Conservation (phyloP, 2,797 vertebrate genomes). For the Spinus olivaceus region DNA sequence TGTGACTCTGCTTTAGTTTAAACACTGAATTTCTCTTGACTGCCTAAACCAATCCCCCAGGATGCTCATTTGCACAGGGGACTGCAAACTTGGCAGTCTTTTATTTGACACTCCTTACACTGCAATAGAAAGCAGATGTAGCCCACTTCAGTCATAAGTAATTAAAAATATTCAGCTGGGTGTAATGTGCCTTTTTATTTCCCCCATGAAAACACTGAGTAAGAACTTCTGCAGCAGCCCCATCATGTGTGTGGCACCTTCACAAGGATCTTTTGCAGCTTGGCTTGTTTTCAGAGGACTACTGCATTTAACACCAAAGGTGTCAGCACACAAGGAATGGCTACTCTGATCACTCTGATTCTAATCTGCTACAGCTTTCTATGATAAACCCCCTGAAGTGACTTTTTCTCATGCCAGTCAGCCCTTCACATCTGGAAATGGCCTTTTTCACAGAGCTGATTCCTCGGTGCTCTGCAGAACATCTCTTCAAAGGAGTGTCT, state of each 20-base stretch:
- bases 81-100: background rate
- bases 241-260: background rate
- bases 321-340: background rate
- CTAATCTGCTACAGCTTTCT: background rate
- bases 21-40: background rate
- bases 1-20: slow-evolving; percentile 35
- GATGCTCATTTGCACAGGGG: background rate
- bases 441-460: background rate
- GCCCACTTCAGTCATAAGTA: background rate
- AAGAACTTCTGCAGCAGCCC: background rate
- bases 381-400: background rate
- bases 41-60: slow-evolving; percentile 21
- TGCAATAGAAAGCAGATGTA: slow-evolving; percentile 7
- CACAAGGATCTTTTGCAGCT: background rate
- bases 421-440: background rate
- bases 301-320: background rate
- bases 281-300: background rate
- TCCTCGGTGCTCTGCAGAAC: background rate
- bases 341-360: background rate
- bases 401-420: background rate
- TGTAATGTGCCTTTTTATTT: background rate
- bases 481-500: background rate
- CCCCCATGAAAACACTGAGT: background rate
- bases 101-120: slow-evolving; percentile 21
- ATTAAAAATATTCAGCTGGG: slow-evolving; percentile 3